A percentile compares a stretch with the other conserved stretches of the same genome.
Conservation (phyloP, 2,113 vertebrate genomes). For the Oceanodroma tethys region DNA sequence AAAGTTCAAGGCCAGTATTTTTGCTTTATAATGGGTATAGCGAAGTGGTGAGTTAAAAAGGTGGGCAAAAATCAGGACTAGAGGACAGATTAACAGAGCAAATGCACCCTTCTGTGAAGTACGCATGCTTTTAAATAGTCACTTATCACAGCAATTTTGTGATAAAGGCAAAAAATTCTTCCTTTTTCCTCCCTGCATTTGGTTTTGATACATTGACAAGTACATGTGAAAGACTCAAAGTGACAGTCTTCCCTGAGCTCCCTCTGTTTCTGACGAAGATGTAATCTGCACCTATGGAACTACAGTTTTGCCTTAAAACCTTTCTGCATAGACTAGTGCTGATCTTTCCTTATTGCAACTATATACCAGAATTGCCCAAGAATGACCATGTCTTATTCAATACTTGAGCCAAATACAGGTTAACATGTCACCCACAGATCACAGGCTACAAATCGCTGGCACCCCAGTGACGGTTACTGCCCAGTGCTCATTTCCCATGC, state of each 20-base stretch:
- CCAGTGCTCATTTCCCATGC: background rate
- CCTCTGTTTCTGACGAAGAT: background rate
- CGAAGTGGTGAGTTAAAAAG: background rate
- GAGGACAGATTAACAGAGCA: background rate
- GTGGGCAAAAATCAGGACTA: background rate
- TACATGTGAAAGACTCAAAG: background rate
- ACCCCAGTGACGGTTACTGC: background rate
- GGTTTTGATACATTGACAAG: background rate
- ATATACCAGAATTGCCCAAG: background rate
- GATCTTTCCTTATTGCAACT: background rate
- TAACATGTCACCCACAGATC: background rate
- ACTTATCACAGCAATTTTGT: background rate
- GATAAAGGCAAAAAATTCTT: background rate
- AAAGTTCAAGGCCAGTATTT: background rate
- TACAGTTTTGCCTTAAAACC: background rate
- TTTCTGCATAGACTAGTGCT: background rate
- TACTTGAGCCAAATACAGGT: background rate
- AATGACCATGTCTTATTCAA: background rate
- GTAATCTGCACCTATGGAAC: background rate
- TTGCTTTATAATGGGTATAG: background rate
- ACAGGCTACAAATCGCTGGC: fast-evolving
- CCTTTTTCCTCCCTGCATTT: fast-evolving
- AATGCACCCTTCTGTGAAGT: background rate
- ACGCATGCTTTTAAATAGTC: background rate
- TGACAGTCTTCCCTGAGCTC: background rate